Evolutionary conservation across 1,140 invertebrate species (phyloP), one percentile per base, ranked within the genome.

Genomic region (Drosophila eugracilis): DNA sequence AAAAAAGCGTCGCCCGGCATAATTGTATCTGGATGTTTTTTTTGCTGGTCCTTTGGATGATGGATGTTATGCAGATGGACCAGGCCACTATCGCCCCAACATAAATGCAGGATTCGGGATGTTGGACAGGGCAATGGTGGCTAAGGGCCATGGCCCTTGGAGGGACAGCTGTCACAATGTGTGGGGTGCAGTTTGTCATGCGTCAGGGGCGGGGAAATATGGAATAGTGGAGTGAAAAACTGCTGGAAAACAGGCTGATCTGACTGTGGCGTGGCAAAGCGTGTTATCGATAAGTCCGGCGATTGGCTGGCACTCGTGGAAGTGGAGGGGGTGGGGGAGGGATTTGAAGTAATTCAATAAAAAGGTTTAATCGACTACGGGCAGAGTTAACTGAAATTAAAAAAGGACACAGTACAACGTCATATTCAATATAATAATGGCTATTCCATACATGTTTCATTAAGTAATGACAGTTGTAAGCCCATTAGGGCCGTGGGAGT

Each of bases 21-120:
- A 85, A 85, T 84, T 84, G 78, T 83, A 83, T 75, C 71, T 84
- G 79, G 73, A 58, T 75, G 59, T 15, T 62, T 48, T 62, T 41
- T 66, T 59, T 71, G n/a, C 34, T 9, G 17, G 24, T 10, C 36
- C 75, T 69, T 45, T 50, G 60, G 44, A 72, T 84, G 81, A 84
- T 84, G 60, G 67, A 84, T 84, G 81, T 65, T 55, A 71, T 62
- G 71, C 65, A 76, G 75, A 79, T 75, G 66, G 45, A 70, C 24
- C 53, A 70, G 65, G 69, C 45, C 53, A 72, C 67, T 70, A 65
- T 65, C 57, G 53, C 15, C n/a, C 15, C 39, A 14, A n/a, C 34
- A 24, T 22, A 45, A 45, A 4, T 14, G 42, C 15, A 10, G 36
- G 24, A 15, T 3, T 10, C 14, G 19, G 24, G 17, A n/a, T 7